Conservation (phyloP, 2,888 invertebrate species). For the Drosophila mercatorum region DNA sequence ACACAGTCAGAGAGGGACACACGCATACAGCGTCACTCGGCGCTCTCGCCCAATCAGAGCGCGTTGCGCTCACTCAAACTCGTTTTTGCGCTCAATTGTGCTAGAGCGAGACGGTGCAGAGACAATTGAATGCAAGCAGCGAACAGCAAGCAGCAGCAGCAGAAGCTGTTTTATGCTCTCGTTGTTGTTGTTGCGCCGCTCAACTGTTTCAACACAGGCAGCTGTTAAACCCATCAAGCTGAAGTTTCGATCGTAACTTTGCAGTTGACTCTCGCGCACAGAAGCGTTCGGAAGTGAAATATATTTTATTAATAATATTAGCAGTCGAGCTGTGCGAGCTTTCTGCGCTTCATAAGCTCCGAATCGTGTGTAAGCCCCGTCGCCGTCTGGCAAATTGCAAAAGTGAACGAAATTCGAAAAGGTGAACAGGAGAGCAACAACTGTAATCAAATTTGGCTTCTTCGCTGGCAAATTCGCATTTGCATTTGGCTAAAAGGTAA, state of each 20-base stretch:
- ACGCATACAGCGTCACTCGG: slow-evolving; percentile 23
- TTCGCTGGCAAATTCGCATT: slow-evolving; percentile 10
- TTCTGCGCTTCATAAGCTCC: slow-evolving; percentile 27
- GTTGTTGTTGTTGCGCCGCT: slow-evolving; percentile 50
- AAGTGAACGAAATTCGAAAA: slow-evolving; percentile 34
- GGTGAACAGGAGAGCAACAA: slow-evolving; percentile 1
- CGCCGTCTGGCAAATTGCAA: slow-evolving; percentile 21
- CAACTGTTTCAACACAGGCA: slow-evolving; percentile 82
- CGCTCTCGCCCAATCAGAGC: slow-evolving; percentile 60
- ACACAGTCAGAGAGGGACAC: background rate
- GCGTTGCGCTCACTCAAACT: slow-evolving; percentile 64
- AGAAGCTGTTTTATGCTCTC: slow-evolving; percentile 74
- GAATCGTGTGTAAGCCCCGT: slow-evolving; percentile 28
- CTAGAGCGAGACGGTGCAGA: slow-evolving; percentile 52
- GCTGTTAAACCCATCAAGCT: slow-evolving; percentile 84
- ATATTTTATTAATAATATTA: slow-evolving; percentile 85
- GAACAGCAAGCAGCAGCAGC: slow-evolving; percentile 67
- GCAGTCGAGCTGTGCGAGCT: slow-evolving; percentile 53
- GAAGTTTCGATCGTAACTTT: slow-evolving; percentile 85
- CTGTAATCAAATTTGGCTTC: slow-evolving; percentile 15
- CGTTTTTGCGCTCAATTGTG: slow-evolving; percentile 62
- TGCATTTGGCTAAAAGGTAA: slow-evolving; percentile 51
- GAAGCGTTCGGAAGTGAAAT: slow-evolving; percentile 85
- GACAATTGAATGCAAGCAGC: slow-evolving; percentile 60
- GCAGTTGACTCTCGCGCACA: slow-evolving; percentile 85